Base-by-base conservation (phyloP, 2,888 invertebrate species). In the Rotaria magnacalcarata region DNA sequence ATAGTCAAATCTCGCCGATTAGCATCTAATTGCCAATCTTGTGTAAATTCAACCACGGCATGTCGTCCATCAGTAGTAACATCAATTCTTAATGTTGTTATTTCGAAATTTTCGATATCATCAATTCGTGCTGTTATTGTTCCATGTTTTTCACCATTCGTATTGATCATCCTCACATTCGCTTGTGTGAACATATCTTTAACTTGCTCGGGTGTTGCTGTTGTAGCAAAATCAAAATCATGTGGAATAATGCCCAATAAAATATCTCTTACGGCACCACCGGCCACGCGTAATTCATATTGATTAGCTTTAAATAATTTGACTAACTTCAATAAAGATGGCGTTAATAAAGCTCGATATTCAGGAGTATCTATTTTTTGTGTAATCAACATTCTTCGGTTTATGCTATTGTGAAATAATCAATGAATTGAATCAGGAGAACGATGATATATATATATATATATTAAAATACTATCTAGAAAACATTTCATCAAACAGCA, bases 141-240 rank as follows among this genome's bases (percentile, higher is more conserved):
- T 34, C 87, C 87, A 85, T 87, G 87, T 43, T 84, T 85, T 16
- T 86, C 43, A 84, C 87, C 90, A 52, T 94, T 95, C 87, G 93
- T 93, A 91, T 99, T 97, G 43, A 99, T 94, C 95, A 97, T 94
- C 88, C 98, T 93, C 50, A 99, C 93, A 85, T 94, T 92, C 92
- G 96, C 96, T 84, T 92, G 92, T 11, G 92, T 93, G 90, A 98
- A 97, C 94, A 98, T 95, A 60, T 94, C 93, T 90, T 96, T 96
- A 97, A 99, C 97, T 92, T 99, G 93, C 27, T 94, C 93, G 0
- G 99, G 99, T 0, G 97, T 98, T 16, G 99, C 99, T 27, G 94
- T 95, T 11, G 98, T 97, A 0, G 99, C 99, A 92, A 99, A 97
- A 92, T 99, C 99, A 85, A 99, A 92, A 92, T 99, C 99, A 89